phyloP scores from a whole-genome alignment of 2,888 invertebrate genomes.

The Hedya salicella region DNA sequence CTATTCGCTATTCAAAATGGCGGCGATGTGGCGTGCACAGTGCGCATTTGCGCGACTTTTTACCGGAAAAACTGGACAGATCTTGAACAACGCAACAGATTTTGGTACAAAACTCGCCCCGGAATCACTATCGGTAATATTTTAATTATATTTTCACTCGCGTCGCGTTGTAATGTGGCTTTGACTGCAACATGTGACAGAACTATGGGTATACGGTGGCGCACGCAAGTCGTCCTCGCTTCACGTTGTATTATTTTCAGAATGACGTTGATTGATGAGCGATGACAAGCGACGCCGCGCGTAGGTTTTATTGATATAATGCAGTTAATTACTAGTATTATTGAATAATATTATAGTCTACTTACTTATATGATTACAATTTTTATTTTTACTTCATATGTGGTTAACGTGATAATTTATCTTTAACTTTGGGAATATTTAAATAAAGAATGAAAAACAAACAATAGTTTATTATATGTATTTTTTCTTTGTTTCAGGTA shows the following conservation, averaged over 20 bases:
- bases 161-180: conserved; percentile 73
- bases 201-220: conserved; percentile 77
- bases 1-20: conserved; percentile 86
- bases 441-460: too few relatives aligned
- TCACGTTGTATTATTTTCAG: conserved; percentile 45
- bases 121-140: conserved; percentile 82
- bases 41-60: conserved; percentile 82
- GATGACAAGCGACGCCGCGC: conserved; percentile 40
- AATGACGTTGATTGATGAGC: conserved; percentile 45
- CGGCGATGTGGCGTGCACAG: conserved; percentile 83
- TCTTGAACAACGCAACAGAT: conserved; percentile 80
- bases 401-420: too few relatives aligned
- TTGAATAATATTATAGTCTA: too few relatives aligned
- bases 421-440: too few relatives aligned
- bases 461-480: too few relatives aligned
- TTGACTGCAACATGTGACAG: conserved; percentile 84
- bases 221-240: conserved; percentile 64
- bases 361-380: too few relatives aligned
- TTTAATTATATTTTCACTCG: conserved; percentile 75
- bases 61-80: conserved; percentile 76
- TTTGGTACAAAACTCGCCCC: conserved; percentile 71
- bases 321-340: conserved; percentile 51
- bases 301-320: conserved; percentile 47
- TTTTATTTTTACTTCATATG: too few relatives aligned
- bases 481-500: conserved; percentile 61